Evolutionary conservation across 2,888 invertebrate species (phyloP).

Genomic region (Hypselothyrea guttata): DNA sequence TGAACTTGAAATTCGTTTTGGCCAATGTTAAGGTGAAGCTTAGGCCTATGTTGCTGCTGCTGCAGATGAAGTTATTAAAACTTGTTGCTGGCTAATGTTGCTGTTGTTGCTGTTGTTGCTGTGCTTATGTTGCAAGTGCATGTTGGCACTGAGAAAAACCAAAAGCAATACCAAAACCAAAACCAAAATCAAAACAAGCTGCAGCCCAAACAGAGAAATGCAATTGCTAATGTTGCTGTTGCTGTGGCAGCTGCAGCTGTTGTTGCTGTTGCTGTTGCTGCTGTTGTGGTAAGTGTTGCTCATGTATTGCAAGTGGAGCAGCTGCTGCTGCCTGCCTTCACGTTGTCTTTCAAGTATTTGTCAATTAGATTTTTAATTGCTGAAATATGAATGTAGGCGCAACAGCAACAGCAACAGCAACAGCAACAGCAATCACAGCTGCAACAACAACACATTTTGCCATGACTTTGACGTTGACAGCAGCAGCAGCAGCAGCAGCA

Average conservation of each 20-base stretch:
- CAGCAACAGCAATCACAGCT: slow-evolving; percentile 29
- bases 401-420: slow-evolving; percentile 38
- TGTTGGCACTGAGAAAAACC: too few species aligned
- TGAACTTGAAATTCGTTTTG: slow-evolving; percentile 8
- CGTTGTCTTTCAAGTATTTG: slow-evolving; percentile 74
- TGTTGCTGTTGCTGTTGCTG: slow-evolving; percentile 22
- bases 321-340: slow-evolving; percentile 58
- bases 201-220: slow-evolving; percentile 47
- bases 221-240: slow-evolving; percentile 42
- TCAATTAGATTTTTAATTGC: slow-evolving; percentile 78
- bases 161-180: slow-evolving; percentile 19
- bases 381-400: slow-evolving; percentile 78
- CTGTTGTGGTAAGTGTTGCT: slow-evolving; percentile 32
- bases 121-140: slow-evolving; percentile 6
- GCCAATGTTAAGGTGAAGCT: slow-evolving; percentile 11
- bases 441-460: slow-evolving; percentile 37
- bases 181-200: slow-evolving; percentile 51
- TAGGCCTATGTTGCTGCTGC: slow-evolving; percentile 13
- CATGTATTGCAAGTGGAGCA: slow-evolving; percentile 56
- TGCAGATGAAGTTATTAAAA: slow-evolving; percentile 66
- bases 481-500: slow-evolving; percentile 34
- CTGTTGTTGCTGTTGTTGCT: slow-evolving; percentile 15
- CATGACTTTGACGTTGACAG: slow-evolving; percentile 57
- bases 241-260: slow-evolving; percentile 17
- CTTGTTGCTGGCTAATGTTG: slow-evolving; percentile 43